Percentiles rank a stretch among this genome's conserved stretches.
phyloP scores from a whole-genome alignment of 2,113 vertebrate genomes.

The Erythrocebus patas region DNA sequence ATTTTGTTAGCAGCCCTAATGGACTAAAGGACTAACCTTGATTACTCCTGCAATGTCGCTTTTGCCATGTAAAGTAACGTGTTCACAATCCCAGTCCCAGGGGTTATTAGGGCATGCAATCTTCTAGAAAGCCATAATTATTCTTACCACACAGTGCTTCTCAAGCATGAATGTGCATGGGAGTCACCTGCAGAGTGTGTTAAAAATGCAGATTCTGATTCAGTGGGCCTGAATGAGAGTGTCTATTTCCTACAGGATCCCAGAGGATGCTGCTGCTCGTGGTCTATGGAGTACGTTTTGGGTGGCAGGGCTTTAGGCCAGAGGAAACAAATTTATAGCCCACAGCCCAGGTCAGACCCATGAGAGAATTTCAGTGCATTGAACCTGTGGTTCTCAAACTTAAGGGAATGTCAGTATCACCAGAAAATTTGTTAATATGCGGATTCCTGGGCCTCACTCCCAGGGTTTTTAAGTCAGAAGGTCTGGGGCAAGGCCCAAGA shows the following conservation, averaged over 20 bases:
- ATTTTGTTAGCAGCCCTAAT: background rate
- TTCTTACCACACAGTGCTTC: background rate
- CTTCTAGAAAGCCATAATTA: background rate
- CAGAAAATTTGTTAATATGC: background rate
- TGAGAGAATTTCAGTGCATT: background rate
- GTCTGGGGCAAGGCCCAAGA: background rate
- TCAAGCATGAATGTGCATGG: fast-evolving
- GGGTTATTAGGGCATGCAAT: fast-evolving
- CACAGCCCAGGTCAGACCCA: background rate
- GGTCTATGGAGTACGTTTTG: background rate
- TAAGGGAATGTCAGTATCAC: background rate
- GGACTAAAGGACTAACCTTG: background rate
- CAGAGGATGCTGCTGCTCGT: background rate
- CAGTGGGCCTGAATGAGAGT: background rate
- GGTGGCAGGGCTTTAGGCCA: background rate
- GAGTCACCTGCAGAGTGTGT: background rate
- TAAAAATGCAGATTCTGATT: background rate
- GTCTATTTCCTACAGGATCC: background rate
- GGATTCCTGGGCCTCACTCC: background rate
- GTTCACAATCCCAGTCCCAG: background rate
- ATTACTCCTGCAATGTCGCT: background rate
- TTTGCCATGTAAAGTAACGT: background rate
- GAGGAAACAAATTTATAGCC: background rate
- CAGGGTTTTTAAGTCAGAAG: background rate
- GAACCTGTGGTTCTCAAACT: background rate